phyloP scores from a whole-genome alignment of 2,888 invertebrate species.

The Bibio marci region DNA sequence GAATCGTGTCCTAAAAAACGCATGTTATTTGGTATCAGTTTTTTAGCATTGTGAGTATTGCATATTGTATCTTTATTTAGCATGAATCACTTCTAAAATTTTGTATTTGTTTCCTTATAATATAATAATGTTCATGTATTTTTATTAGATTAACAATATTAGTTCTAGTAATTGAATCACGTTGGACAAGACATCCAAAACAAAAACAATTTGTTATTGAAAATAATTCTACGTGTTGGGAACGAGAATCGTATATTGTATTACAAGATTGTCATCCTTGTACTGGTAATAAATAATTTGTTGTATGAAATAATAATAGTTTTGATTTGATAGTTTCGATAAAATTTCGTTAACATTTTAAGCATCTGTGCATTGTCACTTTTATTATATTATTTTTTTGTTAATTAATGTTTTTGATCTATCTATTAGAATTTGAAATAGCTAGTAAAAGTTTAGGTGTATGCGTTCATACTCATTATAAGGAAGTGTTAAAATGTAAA shows the following conservation, averaged over 20 bases:
- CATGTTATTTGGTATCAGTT: slow-evolving; percentile 61
- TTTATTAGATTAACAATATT: slow-evolving; percentile 69
- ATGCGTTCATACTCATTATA: slow-evolving; percentile 67
- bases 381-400: too few species aligned
- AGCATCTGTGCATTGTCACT: too few species aligned
- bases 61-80: slow-evolving; percentile 2
- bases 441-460: slow-evolving; percentile 65
- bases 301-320: not conserved
- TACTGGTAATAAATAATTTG: slow-evolving; percentile 36
- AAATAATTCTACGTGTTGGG: slow-evolving; percentile 64
- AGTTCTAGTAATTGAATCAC: slow-evolving; percentile 66
- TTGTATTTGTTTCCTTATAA: slow-evolving; percentile 1
- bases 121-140: too few species aligned
- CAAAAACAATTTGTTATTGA: slow-evolving; percentile 51
- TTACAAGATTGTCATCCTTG: slow-evolving; percentile 72
- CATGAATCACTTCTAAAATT: not conserved
- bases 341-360: not conserved
- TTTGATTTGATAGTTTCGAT: not conserved
- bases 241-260: slow-evolving; percentile 51
- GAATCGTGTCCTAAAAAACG: slow-evolving; percentile 71
- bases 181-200: slow-evolving; percentile 40
- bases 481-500: slow-evolving; percentile 64
- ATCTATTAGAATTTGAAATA: slow-evolving; percentile 59
- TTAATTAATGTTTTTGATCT: slow-evolving; percentile 6
- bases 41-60: slow-evolving; percentile 52